phyloP scores from a whole-genome alignment of 1,140 invertebrate species.

The Neodiprion virginianus region DNA sequence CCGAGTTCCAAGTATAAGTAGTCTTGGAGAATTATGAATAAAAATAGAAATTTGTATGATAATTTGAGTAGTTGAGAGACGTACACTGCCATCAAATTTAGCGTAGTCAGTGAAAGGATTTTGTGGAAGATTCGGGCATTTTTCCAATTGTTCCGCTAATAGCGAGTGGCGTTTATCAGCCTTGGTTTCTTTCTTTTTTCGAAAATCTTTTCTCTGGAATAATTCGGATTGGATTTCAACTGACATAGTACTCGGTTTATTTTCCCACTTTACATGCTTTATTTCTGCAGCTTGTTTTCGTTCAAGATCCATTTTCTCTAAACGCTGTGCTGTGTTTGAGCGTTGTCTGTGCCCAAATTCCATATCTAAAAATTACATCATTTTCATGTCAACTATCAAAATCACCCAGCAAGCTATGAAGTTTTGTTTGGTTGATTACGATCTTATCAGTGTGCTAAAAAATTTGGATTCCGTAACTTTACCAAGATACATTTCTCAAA shows the following conservation, averaged over 20 bases:
- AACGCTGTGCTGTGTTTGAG: conserved; percentile 87
- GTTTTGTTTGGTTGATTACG: background rate
- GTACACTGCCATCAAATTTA: conserved; percentile 87
- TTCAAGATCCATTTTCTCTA: conserved; percentile 90
- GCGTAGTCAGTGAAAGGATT: conserved; percentile 91
- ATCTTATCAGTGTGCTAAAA: no score
- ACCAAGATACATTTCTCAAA: no score
- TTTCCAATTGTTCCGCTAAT: conserved; percentile 76
- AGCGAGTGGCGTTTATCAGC: conserved; percentile 63
- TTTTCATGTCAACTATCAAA: conserved; percentile 15
- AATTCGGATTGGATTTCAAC: conserved; percentile 71
- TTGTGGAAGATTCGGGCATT: conserved; percentile 74
- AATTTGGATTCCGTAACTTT: no score
- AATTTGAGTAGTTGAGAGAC: conserved; percentile 27
- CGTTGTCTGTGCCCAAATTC: conserved; percentile 71
- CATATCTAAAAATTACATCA: conserved; percentile 49
- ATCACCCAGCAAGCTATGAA: background rate
- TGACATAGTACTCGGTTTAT: conserved; percentile 58
- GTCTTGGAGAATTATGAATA: background rate
- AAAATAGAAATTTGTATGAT: background rate
- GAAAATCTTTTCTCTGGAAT: conserved; percentile 66
- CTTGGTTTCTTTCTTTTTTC: conserved; percentile 61
- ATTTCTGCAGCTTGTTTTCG: conserved; percentile 81
- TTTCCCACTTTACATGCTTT: conserved; percentile 80
- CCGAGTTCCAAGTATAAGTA: no score